Base-by-base conservation (phyloP, 2,888 invertebrate genomes). In the Tachystola acroxantha region DNA sequence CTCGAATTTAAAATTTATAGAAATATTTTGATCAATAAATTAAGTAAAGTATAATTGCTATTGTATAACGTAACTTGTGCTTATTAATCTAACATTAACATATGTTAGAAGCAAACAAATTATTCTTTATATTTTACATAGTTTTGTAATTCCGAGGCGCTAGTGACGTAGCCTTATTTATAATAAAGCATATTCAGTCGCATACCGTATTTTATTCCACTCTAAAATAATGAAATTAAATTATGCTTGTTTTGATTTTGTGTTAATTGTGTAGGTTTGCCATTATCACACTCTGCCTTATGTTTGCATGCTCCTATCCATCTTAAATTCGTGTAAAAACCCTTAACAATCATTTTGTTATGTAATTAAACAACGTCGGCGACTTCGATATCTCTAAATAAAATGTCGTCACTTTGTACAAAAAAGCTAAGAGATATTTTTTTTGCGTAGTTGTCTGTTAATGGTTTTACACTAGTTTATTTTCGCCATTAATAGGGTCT, bases 181-280 rank as follows among this genome's bases (percentile, higher is more conserved):
- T 74, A 37, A 85, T 85, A 86, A 86, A 86, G 69, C 66, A 76
- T 85, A 79, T 80, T 80, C 71, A 75, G 65, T 75, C 75, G 68
- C 65, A 74, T 62, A 55, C 45, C 57, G 82, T 78, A 81, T 87
- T 85, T 86, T 75, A 84, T 86, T 86, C 63, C 56, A 63, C 43
- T 51, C 45, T 37, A 52, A 6, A 27, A 6, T 11, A 47, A 56
- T 60, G 63, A 64, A 57, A 60, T 25, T 45, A 27, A 46, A 42
- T 57, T 40, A 48, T 57, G 64, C 64, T 67, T 70, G 51, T 64
- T 73, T 68, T 57, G 43, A 53, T 68, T 74, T 75, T 70, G 45
- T 71, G 73, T 82, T 84, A 57, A 66, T 84, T 84, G 86, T 86
- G 79, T 71, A 84, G 84, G 86, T 86, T 86, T 86, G 86, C 86